Evolutionary conservation across 1,140 invertebrate species (phyloP).

Genomic region (Notospermus geniculatus): DNA sequence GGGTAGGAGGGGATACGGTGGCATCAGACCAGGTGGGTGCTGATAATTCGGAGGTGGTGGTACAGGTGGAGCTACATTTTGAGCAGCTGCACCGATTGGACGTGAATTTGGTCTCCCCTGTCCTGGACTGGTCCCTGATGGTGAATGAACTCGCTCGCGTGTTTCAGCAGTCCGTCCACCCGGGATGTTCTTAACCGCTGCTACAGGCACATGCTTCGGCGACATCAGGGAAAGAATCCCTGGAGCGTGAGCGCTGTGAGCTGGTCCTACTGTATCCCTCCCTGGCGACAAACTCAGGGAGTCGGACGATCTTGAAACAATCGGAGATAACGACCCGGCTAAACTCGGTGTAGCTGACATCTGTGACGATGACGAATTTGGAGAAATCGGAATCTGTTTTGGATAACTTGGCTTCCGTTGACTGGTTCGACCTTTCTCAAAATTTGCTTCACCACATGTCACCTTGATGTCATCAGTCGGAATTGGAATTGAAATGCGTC

Average conservation of each 20-base stretch:
- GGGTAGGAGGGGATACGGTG: constrained; percentile 26
- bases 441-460: background rate
- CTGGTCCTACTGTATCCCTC: constrained; percentile 56
- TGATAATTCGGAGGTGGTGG: constrained; percentile 19
- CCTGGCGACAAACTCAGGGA: constrained; percentile 58
- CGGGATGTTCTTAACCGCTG: constrained; percentile 12
- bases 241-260: background rate
- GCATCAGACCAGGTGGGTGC: constrained; percentile 12
- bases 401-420: constrained; percentile 4
- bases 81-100: constrained; percentile 40
- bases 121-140: constrained; percentile 56
- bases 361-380: background rate
- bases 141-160: constrained; percentile 61
- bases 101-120: constrained; percentile 53
- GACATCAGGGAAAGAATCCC: background rate
- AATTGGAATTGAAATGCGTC: constrained; percentile 4
- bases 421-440: background rate
- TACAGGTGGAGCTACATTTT: constrained; percentile 12
- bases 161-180: constrained; percentile 12
- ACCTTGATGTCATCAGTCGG: background rate
- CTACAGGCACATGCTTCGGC: background rate
- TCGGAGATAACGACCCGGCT: too few relatives aligned
- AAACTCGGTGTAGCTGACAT: background rate
- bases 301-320: background rate
- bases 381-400: constrained; percentile 7